Base-by-base conservation (phyloP, 1,140 invertebrate genomes). In the Penaeus japonicus region DNA sequence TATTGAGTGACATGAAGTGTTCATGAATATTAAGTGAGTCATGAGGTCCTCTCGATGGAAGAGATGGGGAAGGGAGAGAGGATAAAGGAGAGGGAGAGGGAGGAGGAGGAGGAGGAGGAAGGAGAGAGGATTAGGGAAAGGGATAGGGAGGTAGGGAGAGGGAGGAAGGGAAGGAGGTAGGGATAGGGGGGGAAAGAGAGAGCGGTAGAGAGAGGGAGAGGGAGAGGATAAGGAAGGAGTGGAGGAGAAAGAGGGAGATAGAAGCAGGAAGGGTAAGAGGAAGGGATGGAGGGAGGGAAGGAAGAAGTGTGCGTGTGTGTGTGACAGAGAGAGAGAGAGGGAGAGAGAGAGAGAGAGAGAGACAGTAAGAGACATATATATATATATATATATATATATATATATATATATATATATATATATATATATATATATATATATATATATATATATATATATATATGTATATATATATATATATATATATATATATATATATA, bases 371-470 rank as follows among this genome's bases (percentile, higher is more conserved):
- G 2, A 7, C 7, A 7, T 39, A 7, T 39, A 7, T 39, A 7
- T 39, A 20, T 70, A 3, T 22, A 20, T 22, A 65, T 12, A 65
- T 12, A 65, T 12, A 65, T 12, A 65, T 12, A 65, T 12, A 65
- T 65, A 65, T 65, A 12, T 65, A 65, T 65, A 12, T 65, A 65
- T 27, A 22, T 27, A 27, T 65, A 4, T 65, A 65, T 65, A 65
- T 65, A 65, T 65, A 65, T 65, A 65, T 65, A 65, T 65, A 65
- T 65, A 65, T 65, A 65, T 65, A 65, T 65, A 65, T 65, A 65
- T 65, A 65, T 65, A 77, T 77, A 77, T 30, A 77, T 77, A 77
- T 0, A 77, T 77, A 77, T 0, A 77, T 77, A 77, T 0, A 77
- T 77, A 77, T 0, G 32, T 77, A 77, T 4, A 73, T 73, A 73